phyloP scores from a whole-genome alignment of 2,113 vertebrate species.

The Lota lota region DNA sequence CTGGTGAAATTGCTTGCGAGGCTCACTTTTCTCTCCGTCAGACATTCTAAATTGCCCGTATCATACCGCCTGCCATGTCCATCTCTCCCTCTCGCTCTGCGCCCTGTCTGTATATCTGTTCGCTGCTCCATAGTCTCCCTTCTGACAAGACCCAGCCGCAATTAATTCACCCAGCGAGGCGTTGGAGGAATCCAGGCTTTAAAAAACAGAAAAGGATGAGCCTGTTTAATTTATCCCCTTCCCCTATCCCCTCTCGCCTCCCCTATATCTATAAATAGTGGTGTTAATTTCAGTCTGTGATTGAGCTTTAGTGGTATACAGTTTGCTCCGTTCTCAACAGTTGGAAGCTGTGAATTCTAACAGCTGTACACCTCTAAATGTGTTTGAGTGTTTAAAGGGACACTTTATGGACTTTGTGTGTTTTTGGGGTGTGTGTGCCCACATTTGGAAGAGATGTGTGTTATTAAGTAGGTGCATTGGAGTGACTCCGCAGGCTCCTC shows the following conservation, averaged over 20 bases:
- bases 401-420: background rate
- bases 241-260: slow-evolving; percentile 20
- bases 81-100: slow-evolving; percentile 18
- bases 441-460: slow-evolving; percentile 4
- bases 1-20: slow-evolving; percentile 43
- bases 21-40: slow-evolving; percentile 32
- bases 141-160: slow-evolving; percentile 53
- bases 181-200: slow-evolving; percentile 22
- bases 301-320: slow-evolving; percentile 53
- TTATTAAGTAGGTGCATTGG: slow-evolving; percentile 16
- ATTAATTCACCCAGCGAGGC: slow-evolving; percentile 54
- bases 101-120: slow-evolving; percentile 12
- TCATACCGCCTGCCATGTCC: slow-evolving; percentile 18
- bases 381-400: slow-evolving; percentile 19
- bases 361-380: slow-evolving; percentile 56
- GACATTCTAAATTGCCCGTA: slow-evolving; percentile 33
- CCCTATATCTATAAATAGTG: slow-evolving; percentile 67
- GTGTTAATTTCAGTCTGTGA: slow-evolving; percentile 73
- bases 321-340: slow-evolving; percentile 42
- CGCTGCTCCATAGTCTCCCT: slow-evolving; percentile 32
- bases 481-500: slow-evolving; percentile 15
- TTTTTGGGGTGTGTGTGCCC: background rate
- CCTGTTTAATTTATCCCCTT: slow-evolving; percentile 42
- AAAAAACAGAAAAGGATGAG: slow-evolving; percentile 36
- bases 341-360: slow-evolving; percentile 65